Evolutionary conservation across 2,113 vertebrate species (phyloP).

Genomic region (Oenanthe melanoleuca): DNA sequence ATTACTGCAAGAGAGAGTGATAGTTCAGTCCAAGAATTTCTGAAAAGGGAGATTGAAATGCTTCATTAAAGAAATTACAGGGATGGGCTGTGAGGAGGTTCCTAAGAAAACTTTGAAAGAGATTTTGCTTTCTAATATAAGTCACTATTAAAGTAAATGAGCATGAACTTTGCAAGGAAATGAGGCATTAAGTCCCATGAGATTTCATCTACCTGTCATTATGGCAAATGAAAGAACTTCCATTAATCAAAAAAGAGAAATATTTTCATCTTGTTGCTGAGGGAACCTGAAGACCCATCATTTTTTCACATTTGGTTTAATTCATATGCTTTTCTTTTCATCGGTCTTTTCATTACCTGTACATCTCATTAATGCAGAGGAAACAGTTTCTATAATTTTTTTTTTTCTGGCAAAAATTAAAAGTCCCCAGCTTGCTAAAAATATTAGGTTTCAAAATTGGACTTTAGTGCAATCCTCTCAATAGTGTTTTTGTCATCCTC

Average conservation of each 20-base stretch:
- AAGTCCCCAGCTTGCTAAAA: neutral
- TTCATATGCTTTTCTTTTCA: neutral
- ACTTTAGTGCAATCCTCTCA: neutral
- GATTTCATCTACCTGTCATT: constrained; percentile 39
- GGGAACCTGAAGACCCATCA: neutral
- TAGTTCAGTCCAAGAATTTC: neutral
- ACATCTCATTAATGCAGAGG: neutral
- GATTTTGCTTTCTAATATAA: constrained; percentile 14
- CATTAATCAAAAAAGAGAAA: constrained; percentile 48
- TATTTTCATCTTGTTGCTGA: constrained; percentile 25
- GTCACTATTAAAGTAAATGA: constrained; percentile 36
- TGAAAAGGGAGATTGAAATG: neutral
- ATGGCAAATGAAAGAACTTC: neutral
- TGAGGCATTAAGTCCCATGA: neutral
- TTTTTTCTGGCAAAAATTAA: neutral
- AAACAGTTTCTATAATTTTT: neutral
- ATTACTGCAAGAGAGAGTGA: neutral
- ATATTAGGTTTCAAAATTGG: neutral
- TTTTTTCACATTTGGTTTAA: constrained; percentile 6
- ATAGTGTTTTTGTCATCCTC: neutral
- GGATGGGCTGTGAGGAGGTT: neutral
- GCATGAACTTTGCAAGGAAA: constrained; percentile 9
- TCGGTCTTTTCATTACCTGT: constrained; percentile 5
- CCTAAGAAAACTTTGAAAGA: neutral
- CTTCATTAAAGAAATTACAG: constrained; percentile 13